phyloP scores from a whole-genome alignment of 2,888 invertebrate genomes.

The Dicranocentrus wangi region DNA sequence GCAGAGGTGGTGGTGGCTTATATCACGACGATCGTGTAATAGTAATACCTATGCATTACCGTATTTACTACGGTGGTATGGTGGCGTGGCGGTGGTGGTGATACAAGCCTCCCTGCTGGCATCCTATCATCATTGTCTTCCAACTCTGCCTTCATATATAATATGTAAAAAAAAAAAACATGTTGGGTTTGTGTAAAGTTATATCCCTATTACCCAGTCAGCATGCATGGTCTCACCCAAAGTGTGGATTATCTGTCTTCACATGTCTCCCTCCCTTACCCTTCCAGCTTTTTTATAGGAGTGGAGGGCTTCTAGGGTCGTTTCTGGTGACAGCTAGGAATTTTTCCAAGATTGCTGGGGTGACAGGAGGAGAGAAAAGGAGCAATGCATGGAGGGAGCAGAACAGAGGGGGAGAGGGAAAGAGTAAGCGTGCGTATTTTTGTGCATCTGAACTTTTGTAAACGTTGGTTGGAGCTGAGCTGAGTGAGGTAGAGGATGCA shows the following conservation, averaged over 20 bases:
- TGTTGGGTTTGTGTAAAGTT: neutral
- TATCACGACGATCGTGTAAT: too few relatives aligned
- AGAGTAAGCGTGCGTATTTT: too few relatives aligned
- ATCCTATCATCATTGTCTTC: conserved; percentile 21
- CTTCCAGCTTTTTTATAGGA: conserved; percentile 32
- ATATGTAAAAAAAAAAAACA: neutral
- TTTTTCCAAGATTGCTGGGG: conserved; percentile 58
- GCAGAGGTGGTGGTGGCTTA: too few relatives aligned
- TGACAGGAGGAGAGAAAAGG: conserved; percentile 47
- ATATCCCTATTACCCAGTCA: neutral
- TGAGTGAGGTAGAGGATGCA: too few relatives aligned
- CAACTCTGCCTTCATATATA: conserved; percentile 25
- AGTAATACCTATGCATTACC: neutral
- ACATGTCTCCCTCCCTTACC: conserved; percentile 36
- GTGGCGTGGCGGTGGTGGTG: neutral
- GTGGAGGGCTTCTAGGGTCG: conserved; percentile 29
- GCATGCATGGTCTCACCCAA: conserved; percentile 9
- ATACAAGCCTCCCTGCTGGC: conserved; percentile 40
- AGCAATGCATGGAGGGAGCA: conserved; percentile 18
- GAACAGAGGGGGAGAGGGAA: conserved; percentile 6
- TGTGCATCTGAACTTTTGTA: too few relatives aligned
- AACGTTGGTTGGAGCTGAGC: too few relatives aligned
- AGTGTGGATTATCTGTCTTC: conserved; percentile 50
- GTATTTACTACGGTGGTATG: neutral
- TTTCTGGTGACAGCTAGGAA: conserved; percentile 54